phyloP scores from a whole-genome alignment of 2,797 vertebrate species.

The Lepus oiostolus region DNA sequence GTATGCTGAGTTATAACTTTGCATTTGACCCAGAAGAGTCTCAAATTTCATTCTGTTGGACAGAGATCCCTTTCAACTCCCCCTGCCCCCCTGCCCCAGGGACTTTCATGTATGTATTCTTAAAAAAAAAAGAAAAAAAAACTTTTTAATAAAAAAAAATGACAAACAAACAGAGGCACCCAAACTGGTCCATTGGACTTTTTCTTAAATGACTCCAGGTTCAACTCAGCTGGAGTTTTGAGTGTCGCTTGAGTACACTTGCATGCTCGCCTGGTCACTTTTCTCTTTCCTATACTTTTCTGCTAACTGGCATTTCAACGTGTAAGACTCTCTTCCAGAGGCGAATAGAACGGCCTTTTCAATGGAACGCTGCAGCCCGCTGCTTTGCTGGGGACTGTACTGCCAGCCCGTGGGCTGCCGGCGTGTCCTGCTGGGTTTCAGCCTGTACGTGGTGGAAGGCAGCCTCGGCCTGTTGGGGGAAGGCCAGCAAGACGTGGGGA shows the following conservation, averaged over 20 bases:
- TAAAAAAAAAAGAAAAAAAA: neutral
- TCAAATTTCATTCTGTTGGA: conserved; percentile 67
- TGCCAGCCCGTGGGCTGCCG: neutral
- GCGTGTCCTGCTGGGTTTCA: neutral
- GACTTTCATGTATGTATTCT: conserved; percentile 23
- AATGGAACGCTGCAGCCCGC: neutral
- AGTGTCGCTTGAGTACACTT: conserved; percentile 38
- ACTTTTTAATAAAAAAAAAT: too few relatives aligned
- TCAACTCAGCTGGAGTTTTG: conserved; percentile 72
- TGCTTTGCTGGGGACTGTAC: neutral
- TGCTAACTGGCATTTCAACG: conserved; percentile 43
- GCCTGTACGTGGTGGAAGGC: neutral
- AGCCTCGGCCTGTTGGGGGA: neutral
- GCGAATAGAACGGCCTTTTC: neutral
- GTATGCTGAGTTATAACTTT: conserved; percentile 60
- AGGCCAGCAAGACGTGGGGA: neutral
- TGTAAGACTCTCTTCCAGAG: neutral
- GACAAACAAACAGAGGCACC: conserved; percentile 25
- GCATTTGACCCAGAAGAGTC: conserved; percentile 40
- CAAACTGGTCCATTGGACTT: conserved; percentile 64
- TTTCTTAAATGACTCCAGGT: conserved; percentile 55
- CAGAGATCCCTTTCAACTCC: conserved; percentile 48
- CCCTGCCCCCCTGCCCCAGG: neutral
- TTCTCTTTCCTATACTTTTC: conserved; percentile 47
- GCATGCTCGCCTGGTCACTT: neutral